These are phyloP conservation scores for Orthosia gothica DNA, from an alignment of 2,888 invertebrate genomes.

Conservation along the genomic window DNA sequence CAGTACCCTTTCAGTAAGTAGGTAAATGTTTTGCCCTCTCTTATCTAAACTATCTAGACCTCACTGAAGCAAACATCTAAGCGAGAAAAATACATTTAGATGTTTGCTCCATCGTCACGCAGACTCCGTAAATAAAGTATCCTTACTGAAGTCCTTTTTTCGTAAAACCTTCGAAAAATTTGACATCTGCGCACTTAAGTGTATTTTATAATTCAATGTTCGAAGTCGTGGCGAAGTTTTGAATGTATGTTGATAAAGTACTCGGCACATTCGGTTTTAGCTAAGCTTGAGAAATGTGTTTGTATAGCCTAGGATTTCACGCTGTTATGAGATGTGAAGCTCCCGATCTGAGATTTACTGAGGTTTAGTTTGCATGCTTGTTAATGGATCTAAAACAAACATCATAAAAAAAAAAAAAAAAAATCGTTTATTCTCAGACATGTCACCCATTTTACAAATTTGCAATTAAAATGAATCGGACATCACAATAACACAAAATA, in stretches of 20 bases:
- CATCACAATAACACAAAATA: too few relatives aligned
- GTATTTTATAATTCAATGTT: constrained; percentile 58
- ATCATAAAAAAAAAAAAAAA: too few relatives aligned
- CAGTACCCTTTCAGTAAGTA: constrained; percentile 38
- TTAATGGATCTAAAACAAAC: constrained; percentile 21
- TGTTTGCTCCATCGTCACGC: constrained; percentile 49
- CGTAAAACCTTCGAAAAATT: constrained; percentile 43
- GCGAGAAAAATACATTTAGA: constrained; percentile 51
- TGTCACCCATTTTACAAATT: too few relatives aligned
- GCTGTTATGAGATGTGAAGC: constrained; percentile 17
- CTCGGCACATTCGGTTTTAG: constrained; percentile 43
- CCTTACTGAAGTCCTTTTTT: constrained; percentile 25
- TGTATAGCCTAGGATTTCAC: constrained; percentile 32
- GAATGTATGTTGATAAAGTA: constrained; percentile 56
- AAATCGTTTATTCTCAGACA: too few relatives aligned
- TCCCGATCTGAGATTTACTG: constrained; percentile 25
- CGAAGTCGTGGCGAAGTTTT: constrained; percentile 39
- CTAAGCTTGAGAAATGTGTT: constrained; percentile 56
- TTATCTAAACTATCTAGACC: constrained; percentile 59
- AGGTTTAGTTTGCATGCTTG: constrained; percentile 14
- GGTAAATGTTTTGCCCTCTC: constrained; percentile 38
- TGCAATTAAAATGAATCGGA: too few relatives aligned
- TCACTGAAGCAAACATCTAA: constrained; percentile 36
- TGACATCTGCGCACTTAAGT: constrained; percentile 38
- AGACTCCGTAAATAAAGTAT: constrained; percentile 43